Conservation (phyloP, 1,140 invertebrate species). For the Eumaeus atala region DNA sequence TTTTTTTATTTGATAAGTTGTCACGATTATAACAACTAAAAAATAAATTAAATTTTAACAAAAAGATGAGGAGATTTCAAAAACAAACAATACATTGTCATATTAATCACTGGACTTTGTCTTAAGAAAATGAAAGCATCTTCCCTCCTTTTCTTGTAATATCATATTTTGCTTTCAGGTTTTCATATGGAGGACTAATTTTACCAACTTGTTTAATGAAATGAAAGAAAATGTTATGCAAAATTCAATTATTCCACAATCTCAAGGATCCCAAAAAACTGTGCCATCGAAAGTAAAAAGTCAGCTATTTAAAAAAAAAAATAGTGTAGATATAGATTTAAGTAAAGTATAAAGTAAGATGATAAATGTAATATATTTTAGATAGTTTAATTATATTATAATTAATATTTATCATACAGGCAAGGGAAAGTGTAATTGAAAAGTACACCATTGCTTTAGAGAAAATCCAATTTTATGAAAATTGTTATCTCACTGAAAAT, state of each 20-base stretch:
- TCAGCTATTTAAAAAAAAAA: constrained; percentile 49
- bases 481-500: constrained; percentile 28
- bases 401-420: constrained; percentile 42
- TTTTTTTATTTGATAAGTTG: too few species aligned
- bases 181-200: constrained; percentile 78
- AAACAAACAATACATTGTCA: too few species aligned
- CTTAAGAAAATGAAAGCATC: too few species aligned
- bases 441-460: constrained; percentile 44
- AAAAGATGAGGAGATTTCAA: too few species aligned
- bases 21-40: too few species aligned
- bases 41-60: too few species aligned
- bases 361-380: constrained; percentile 23
- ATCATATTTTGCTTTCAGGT: constrained; percentile 68
- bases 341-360: constrained; percentile 21
- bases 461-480: constrained; percentile 53
- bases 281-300: constrained; percentile 35
- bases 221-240: constrained; percentile 49
- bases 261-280: constrained; percentile 38
- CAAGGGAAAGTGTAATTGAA: constrained; percentile 28
- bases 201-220: constrained; percentile 47
- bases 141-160: too few species aligned
- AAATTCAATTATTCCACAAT: constrained; percentile 28
- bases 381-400: constrained; percentile 6
- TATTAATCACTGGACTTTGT: too few species aligned
- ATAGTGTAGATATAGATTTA: constrained; percentile 32